Percentiles rank a stretch among this genome's conserved stretches.
Conservation (phyloP, 2,797 vertebrate genomes). For the Sardinella longiceps region DNA sequence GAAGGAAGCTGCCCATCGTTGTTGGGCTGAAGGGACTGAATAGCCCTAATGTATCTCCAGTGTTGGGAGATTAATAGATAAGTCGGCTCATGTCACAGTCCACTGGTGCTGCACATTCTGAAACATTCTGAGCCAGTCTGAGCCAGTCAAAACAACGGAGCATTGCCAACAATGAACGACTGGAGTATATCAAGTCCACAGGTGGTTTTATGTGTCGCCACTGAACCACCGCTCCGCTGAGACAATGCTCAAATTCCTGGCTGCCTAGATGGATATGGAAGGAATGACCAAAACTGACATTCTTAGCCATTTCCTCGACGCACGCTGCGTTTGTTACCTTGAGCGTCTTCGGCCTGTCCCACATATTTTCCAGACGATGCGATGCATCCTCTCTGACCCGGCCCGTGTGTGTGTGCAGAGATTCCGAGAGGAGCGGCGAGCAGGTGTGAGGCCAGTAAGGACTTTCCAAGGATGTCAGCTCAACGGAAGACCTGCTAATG, state of each 20-base stretch:
- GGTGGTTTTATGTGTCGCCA: constrained; percentile 72
- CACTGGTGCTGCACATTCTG: constrained; percentile 18
- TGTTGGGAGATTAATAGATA: constrained; percentile 49
- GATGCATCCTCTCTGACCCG: constrained; percentile 71
- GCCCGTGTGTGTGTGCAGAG: constrained; percentile 52
- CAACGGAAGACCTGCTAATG: constrained; percentile 73
- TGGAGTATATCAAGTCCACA: constrained; percentile 72
- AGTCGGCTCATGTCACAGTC: constrained; percentile 52
- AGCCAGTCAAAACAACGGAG: constrained; percentile 61
- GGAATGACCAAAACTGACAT: constrained; percentile 67
- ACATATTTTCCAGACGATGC: constrained; percentile 72
- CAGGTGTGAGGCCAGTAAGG: constrained; percentile 73
- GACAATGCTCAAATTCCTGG: constrained; percentile 80
- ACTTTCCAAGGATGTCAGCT: constrained; percentile 83
- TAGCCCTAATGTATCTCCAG: constrained; percentile 33
- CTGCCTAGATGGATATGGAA: constrained; percentile 63
- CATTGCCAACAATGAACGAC: constrained; percentile 59
- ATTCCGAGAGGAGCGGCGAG: constrained; percentile 64
- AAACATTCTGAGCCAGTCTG: not conserved
- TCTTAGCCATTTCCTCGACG: constrained; percentile 72
- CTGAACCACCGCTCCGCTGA: constrained; percentile 53
- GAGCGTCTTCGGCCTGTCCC: constrained; percentile 49
- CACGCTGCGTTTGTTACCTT: constrained; percentile 60
- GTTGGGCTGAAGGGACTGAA: not conserved
- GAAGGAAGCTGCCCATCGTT: not conserved